Evolutionary conservation across 2,113 vertebrate species (phyloP).

Genomic region (Hystrix brachyura): DNA sequence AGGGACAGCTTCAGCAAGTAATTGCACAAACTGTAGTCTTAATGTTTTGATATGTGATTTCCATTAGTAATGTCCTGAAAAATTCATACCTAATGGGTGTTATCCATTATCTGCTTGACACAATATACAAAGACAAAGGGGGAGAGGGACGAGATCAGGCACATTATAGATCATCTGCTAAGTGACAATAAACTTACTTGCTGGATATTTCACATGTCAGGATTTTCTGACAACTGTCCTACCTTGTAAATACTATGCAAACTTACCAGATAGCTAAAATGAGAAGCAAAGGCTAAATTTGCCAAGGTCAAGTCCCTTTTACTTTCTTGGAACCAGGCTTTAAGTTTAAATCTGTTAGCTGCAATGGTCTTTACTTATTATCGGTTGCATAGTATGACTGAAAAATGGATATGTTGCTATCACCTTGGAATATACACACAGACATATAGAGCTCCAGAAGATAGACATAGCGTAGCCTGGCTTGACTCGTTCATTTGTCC

Average conservation of each 20-base stretch:
- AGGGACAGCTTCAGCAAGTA: conserved; percentile 57
- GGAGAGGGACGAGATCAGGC: neutral
- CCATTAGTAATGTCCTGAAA: conserved; percentile 13
- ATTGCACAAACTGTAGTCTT: conserved; percentile 75
- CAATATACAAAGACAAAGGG: neutral
- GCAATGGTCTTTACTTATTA: neutral
- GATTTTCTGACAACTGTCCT: neutral
- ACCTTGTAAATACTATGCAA: neutral
- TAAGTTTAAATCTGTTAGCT: neutral
- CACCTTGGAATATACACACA: neutral
- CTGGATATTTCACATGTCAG: neutral
- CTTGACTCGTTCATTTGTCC: neutral
- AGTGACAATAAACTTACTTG: neutral
- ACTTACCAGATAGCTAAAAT: neutral
- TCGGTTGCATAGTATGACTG: neutral
- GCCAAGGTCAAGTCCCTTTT: neutral
- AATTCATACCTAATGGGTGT: conserved; percentile 79
- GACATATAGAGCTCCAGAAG: neutral
- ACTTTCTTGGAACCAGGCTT: neutral
- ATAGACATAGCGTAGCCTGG: neutral
- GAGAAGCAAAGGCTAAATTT: neutral
- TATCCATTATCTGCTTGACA: neutral
- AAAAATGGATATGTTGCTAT: neutral
- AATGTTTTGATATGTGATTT: conserved; percentile 6
- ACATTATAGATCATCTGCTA: neutral